Evolutionary conservation across 1,140 invertebrate species (phyloP).

Genomic region (Lepidurus arcticus): DNA sequence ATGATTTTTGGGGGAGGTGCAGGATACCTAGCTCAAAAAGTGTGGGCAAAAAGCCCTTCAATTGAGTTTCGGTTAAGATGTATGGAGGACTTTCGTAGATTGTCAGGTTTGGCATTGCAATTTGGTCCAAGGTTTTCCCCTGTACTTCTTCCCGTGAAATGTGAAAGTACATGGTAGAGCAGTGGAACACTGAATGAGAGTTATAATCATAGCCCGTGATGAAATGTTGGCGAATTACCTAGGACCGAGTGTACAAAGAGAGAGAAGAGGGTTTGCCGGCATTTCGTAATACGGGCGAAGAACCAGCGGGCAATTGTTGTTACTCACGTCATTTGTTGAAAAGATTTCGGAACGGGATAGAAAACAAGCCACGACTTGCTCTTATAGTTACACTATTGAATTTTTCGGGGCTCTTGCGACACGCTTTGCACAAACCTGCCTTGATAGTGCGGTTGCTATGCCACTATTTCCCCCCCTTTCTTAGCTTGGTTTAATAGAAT

Average conservation of each 20-base stretch:
- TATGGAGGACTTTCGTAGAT: background rate
- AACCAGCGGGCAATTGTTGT: background rate
- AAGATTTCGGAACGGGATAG: no score
- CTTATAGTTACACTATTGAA: no score
- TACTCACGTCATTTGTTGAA: no score
- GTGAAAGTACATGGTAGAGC: background rate
- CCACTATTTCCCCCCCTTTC: no score
- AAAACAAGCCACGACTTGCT: no score
- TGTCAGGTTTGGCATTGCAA: slow-evolving; percentile 12
- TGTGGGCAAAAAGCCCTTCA: background rate
- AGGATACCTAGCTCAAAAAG: background rate
- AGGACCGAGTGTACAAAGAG: background rate
- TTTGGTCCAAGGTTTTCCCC: background rate
- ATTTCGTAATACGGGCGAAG: background rate
- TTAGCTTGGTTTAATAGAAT: no score
- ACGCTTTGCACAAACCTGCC: no score
- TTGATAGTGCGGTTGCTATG: no score
- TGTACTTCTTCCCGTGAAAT: slow-evolving; percentile 17
- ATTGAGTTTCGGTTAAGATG: slow-evolving; percentile 6
- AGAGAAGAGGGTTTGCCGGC: background rate
- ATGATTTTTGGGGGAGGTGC: background rate
- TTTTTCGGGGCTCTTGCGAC: no score
- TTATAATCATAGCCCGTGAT: slow-evolving; percentile 16
- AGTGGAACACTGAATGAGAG: slow-evolving; percentile 5
- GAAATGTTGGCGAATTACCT: slow-evolving; percentile 11